Evolutionary conservation across 2,113 vertebrate species (phyloP), one percentile per base, ranked within the genome.

Genomic region (Puma concolor): DNA sequence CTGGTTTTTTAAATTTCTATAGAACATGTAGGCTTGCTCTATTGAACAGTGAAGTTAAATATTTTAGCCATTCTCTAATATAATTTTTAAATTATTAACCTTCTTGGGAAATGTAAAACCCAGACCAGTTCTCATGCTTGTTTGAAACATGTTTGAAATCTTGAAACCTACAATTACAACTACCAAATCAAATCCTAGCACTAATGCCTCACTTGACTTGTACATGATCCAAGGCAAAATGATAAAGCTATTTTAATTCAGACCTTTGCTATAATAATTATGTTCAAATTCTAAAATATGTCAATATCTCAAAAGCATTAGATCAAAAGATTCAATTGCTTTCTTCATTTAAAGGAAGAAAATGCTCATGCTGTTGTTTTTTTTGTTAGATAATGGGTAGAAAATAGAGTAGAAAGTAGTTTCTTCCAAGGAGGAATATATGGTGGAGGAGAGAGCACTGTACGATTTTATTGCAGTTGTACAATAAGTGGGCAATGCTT

Each of bases 301-400:
- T 76, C 36, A 25, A 15, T 96, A 74, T 89, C 9, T 57, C 52
- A 88, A 89, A 89, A 82, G 52, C 89, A 89, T 94, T 86, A 81
- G 36, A 41, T 91, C 33, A 33, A 84, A 96, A 91, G 31, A 90
- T 92, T 87, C 38, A 14, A 7, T 72, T 94, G 11, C 36, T 94
- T 77, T 79, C 67, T 95, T n/a, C 8, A 74, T 48, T 82, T 88
- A 63, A 5, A 85, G 17, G 23, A 64, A 79, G 27, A 94, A 76
- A 38, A 67, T 48, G 13, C 50, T 96, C 81, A 64, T 80, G 2
- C n/a, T 94, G 13, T 52, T 88, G 27, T 10, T 36, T 97, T 36
- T 97, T 97, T 95, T 87, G 84, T 89, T 83, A 76, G 54, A 54
- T 79, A 17, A 54, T 63, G 87, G 60, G 41, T 17, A 95, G 69